Evolutionary conservation across 2,797 vertebrate species (phyloP).

Genomic region (Harpagifer antarcticus): DNA sequence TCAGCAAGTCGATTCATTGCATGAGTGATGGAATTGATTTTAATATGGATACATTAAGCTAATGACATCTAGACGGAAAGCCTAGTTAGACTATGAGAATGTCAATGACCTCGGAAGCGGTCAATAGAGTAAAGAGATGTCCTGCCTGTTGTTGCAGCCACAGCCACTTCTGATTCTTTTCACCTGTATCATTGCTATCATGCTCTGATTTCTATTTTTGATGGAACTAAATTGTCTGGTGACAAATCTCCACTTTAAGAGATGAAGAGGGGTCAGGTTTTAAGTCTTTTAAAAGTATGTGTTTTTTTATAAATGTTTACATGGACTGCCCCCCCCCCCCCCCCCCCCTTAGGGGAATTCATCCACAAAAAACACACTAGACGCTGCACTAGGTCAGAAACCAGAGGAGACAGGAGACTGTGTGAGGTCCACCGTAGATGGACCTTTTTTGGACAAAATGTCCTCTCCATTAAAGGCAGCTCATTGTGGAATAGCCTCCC

Average conservation of each 20-base stretch:
- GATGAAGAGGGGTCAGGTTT: background rate
- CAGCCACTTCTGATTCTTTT: background rate
- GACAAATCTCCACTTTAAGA: background rate
- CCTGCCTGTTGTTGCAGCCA: conserved; percentile 24
- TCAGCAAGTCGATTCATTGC: conserved; percentile 21
- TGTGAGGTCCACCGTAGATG: too few species aligned
- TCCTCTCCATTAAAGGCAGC: too few species aligned
- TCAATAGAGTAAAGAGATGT: conserved; percentile 19
- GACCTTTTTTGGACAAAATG: too few species aligned
- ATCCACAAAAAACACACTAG: too few species aligned
- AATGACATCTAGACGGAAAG: conserved; percentile 46
- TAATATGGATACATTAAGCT: conserved; percentile 49
- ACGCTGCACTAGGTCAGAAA: too few species aligned
- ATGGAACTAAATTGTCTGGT: background rate
- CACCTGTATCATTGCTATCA: too few species aligned
- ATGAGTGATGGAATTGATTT: conserved; percentile 41
- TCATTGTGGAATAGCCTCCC: too few species aligned
- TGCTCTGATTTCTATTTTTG: background rate
- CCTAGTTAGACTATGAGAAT: conserved; percentile 28
- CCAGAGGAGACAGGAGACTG: too few species aligned
- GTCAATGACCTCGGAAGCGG: conserved; percentile 54
- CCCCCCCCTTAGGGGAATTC: too few species aligned
- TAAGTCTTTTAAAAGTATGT: too few species aligned
- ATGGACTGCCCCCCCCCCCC: too few species aligned
- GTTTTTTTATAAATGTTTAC: too few species aligned